These are phyloP conservation scores for Poeciliopsis turneri DNA, from an alignment of 2,797 vertebrate species.

Conservation along the genomic window DNA sequence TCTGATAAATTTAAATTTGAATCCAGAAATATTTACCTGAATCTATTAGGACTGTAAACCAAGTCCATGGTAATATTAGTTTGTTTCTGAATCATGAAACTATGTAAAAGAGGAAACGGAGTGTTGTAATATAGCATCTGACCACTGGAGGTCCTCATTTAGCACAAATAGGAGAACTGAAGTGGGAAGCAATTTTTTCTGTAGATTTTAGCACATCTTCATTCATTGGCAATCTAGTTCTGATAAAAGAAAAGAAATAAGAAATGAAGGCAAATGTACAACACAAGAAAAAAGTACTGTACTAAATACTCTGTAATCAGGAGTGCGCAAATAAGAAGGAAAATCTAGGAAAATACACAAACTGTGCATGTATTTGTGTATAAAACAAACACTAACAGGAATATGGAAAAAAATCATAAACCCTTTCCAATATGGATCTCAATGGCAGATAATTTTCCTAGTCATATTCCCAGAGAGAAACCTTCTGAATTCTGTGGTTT, in stretches of 20 bases:
- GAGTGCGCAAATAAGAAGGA: too few relatives aligned
- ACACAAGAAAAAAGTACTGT: too few relatives aligned
- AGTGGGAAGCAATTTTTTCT: background rate
- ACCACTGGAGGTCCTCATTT: conserved; percentile 55
- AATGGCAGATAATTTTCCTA: too few relatives aligned
- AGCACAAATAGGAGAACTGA: background rate
- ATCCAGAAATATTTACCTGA: background rate
- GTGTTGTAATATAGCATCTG: conserved; percentile 11
- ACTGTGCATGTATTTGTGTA: too few relatives aligned
- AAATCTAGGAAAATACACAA: too few relatives aligned
- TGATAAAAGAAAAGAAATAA: background rate
- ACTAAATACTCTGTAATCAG: too few relatives aligned
- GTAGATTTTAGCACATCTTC: background rate
- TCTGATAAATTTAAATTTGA: background rate
- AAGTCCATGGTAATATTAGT: background rate
- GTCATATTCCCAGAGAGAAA: too few relatives aligned
- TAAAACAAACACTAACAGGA: too few relatives aligned
- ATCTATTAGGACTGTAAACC: background rate
- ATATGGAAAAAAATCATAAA: too few relatives aligned
- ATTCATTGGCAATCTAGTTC: background rate
- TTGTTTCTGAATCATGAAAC: background rate
- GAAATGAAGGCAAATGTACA: too few relatives aligned
- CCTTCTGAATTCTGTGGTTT: too few relatives aligned
- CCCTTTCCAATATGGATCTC: too few relatives aligned
- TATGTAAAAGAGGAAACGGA: background rate